A percentile compares a stretch with the other conserved stretches of the same genome.
Evolutionary conservation across 2,888 invertebrate species (phyloP).

Genomic region (Netelia fuscicornis): DNA sequence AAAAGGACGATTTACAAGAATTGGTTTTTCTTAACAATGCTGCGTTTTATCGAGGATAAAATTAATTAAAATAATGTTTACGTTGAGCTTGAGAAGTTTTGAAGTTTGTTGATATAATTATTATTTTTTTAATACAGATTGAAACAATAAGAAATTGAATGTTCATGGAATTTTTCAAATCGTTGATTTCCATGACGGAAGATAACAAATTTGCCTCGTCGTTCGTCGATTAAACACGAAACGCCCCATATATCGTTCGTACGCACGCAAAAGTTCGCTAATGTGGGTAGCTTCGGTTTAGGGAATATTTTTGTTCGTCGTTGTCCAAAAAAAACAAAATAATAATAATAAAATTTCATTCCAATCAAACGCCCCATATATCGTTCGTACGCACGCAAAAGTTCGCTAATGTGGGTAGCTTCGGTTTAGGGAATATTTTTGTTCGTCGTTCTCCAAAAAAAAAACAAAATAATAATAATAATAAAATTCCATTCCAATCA

Average conservation of each 20-base stretch:
- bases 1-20: too few relatives aligned
- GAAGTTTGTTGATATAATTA: too few relatives aligned
- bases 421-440: slow-evolving; percentile 10
- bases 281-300: neutral
- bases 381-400: neutral
- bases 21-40: too few relatives aligned
- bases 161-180: too few relatives aligned
- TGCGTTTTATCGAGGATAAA: too few relatives aligned
- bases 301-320: slow-evolving; percentile 4
- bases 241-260: neutral
- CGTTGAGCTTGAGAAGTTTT: too few relatives aligned
- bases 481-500: slow-evolving; percentile 26
- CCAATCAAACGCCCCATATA: neutral
- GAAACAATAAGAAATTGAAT: too few relatives aligned
- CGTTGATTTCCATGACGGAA: too few relatives aligned
- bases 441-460: slow-evolving; percentile 6
- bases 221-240: neutral
- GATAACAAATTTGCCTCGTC: too few relatives aligned
- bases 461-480: neutral
- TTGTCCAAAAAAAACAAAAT: neutral
- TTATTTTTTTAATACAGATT: too few relatives aligned
- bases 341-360: slow-evolving; percentile 6
- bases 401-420: neutral
- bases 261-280: neutral
- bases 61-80: too few relatives aligned